Percentiles rank a stretch among this genome's conserved stretches.
phyloP scores from a whole-genome alignment of 2,113 vertebrate genomes.

The Dromaius novaehollandiae region DNA sequence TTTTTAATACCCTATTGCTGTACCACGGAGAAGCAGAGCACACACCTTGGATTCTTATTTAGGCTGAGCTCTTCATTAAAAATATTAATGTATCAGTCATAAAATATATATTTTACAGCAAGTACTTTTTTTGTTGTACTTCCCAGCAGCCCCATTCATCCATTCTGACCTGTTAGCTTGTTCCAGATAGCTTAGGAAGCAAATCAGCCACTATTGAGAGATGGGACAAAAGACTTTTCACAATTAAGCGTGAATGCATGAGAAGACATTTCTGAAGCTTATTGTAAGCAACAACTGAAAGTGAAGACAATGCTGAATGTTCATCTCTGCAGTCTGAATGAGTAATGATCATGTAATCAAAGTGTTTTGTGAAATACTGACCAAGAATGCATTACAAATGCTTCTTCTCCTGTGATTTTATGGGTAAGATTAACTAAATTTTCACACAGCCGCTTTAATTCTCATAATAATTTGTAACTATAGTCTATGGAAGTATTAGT shows the following conservation, averaged over 20 bases:
- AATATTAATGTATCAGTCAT: background rate
- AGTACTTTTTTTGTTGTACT: rapidly evolving
- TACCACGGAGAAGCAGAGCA: background rate
- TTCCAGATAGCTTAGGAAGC: background rate
- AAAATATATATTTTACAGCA: background rate
- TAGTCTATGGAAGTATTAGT: background rate
- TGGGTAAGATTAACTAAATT: background rate
- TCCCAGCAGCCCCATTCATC: background rate
- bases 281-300: background rate
- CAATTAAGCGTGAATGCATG: background rate
- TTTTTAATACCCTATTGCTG: background rate
- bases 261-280: background rate
- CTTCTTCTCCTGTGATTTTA: background rate
- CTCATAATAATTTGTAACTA: background rate
- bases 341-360: background rate
- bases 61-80: background rate
- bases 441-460: background rate
- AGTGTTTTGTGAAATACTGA: background rate
- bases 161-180: background rate
- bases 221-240: background rate
- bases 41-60: background rate
- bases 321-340: background rate
- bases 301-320: background rate
- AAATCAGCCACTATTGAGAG: background rate
- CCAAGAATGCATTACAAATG: background rate